Evolutionary conservation across 2,888 invertebrate species (phyloP).

Genomic region (Hermaeophaga mercurialis): DNA sequence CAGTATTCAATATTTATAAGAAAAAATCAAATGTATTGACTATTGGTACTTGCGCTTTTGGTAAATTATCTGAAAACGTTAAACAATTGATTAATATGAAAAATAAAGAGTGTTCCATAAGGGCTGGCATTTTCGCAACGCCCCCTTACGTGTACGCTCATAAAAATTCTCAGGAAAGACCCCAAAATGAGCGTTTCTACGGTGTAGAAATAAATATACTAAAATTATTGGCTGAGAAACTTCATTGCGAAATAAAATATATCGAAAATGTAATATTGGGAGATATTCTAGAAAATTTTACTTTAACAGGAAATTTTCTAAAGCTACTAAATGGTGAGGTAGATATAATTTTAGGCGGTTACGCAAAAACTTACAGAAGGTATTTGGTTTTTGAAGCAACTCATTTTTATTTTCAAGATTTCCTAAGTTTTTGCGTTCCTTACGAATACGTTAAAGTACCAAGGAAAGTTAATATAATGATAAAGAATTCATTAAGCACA

Average conservation of each 20-base stretch:
- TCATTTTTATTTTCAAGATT: slow-evolving; percentile 47
- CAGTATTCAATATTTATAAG: slow-evolving; percentile 5
- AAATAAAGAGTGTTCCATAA: slow-evolving; percentile 18
- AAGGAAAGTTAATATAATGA: not conserved
- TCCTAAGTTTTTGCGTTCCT: slow-evolving; percentile 51
- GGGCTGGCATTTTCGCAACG: slow-evolving; percentile 33
- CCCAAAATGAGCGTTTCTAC: slow-evolving; percentile 23
- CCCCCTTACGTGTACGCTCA: slow-evolving; percentile 51
- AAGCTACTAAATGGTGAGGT: slow-evolving; percentile 31
- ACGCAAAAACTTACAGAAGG: slow-evolving; percentile 46
- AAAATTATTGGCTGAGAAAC: slow-evolving; percentile 31
- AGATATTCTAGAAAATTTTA: slow-evolving; percentile 40
- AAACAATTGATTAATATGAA: not conserved
- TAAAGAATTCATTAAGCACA: not conserved
- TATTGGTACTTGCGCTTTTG: slow-evolving; percentile 22
- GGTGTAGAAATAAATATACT: slow-evolving; percentile 39
- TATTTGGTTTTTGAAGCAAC: slow-evolving; percentile 46
- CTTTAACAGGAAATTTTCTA: slow-evolving; percentile 43
- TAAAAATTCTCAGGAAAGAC: slow-evolving; percentile 31
- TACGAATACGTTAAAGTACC: slow-evolving; percentile 38
- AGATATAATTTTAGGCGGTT: slow-evolving; percentile 50
- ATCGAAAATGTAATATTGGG: slow-evolving; percentile 26
- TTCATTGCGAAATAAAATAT: slow-evolving; percentile 35
- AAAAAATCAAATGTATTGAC: not conserved
- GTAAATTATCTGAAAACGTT: slow-evolving; percentile 11